Conservation (phyloP, 2,797 vertebrate species). For the Phylloscopus collybita region DNA sequence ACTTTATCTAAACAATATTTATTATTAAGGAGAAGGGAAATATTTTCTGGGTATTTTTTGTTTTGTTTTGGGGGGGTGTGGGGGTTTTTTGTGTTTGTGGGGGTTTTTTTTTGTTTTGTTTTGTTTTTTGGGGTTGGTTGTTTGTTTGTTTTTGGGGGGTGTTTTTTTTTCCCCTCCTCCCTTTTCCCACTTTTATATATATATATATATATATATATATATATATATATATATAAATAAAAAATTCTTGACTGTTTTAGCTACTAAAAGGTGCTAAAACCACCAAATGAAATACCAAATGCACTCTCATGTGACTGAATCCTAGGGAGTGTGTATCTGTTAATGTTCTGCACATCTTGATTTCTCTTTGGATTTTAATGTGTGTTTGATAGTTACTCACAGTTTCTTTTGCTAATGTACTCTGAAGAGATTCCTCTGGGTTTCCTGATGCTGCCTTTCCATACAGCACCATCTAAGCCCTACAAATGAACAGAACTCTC, state of each 20-base stretch:
- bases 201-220: no score
- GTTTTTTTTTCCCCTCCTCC: fast-evolving
- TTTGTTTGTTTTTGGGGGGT: no score
- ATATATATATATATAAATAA: no score
- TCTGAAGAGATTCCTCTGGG: neutral
- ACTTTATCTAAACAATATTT: neutral
- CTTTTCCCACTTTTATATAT: no score
- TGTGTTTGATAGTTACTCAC: neutral
- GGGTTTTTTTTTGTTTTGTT: no score
- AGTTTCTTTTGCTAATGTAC: neutral
- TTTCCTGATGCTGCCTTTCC: neutral
- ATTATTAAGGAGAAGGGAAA: neutral
- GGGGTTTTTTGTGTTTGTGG: no score
- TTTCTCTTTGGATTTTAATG: neutral
- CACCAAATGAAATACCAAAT: neutral
- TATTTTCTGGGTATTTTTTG: neutral
- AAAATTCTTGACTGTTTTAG: neutral
- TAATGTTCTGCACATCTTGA: neutral
- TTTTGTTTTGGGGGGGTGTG: no score
- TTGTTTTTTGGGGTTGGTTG: no score
- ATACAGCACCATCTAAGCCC: neutral
- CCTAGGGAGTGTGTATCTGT: fast-evolving
- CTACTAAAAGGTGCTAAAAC: neutral
- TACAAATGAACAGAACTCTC: constrained; percentile 28
- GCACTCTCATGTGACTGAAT: neutral